A percentile compares a stretch with the other conserved stretches of the same genome.
These are phyloP conservation scores for Reinhardtius hippoglossoides DNA, from an alignment of 2,113 vertebrate species.

Conservation along the genomic window DNA sequence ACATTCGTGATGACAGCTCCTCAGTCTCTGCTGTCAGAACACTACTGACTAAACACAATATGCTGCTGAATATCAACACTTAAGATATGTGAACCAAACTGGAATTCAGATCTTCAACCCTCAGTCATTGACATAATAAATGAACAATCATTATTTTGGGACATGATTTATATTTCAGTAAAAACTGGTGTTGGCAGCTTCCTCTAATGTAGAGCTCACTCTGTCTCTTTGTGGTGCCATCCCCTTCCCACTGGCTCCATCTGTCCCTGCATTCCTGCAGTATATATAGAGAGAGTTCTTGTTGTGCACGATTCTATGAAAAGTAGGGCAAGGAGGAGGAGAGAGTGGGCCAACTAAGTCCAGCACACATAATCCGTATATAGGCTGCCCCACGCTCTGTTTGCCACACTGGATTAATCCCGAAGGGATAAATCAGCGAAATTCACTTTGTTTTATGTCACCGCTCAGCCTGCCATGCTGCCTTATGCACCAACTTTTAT, in stretches of 20 bases:
- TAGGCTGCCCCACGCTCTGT: constrained; percentile 70
- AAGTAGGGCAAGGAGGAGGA: constrained; percentile 80
- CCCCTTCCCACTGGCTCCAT: constrained; percentile 58
- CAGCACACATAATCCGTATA: constrained; percentile 80
- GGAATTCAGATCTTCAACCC: too few species aligned
- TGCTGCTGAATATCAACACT: not conserved
- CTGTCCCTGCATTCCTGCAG: constrained; percentile 67
- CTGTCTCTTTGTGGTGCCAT: constrained; percentile 34
- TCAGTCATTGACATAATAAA: too few species aligned
- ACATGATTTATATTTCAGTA: not conserved
- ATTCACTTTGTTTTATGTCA: constrained; percentile 58
- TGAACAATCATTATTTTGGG: not conserved
- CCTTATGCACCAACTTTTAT: not conserved
- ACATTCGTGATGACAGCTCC: constrained; percentile 42
- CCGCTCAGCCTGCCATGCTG: not conserved
- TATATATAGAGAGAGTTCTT: constrained; percentile 42
- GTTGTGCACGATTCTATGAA: constrained; percentile 74
- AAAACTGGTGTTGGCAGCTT: not conserved
- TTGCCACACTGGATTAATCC: constrained; percentile 77
- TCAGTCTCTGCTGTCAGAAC: constrained; percentile 29
- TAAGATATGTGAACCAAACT: too few species aligned
- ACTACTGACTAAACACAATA: constrained; percentile 19
- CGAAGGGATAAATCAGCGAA: constrained; percentile 58
- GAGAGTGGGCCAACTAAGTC: constrained; percentile 75
- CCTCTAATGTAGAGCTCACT: not conserved